phyloP scores from a whole-genome alignment of 2,888 invertebrate genomes.

The Epirrhoe alternata region DNA sequence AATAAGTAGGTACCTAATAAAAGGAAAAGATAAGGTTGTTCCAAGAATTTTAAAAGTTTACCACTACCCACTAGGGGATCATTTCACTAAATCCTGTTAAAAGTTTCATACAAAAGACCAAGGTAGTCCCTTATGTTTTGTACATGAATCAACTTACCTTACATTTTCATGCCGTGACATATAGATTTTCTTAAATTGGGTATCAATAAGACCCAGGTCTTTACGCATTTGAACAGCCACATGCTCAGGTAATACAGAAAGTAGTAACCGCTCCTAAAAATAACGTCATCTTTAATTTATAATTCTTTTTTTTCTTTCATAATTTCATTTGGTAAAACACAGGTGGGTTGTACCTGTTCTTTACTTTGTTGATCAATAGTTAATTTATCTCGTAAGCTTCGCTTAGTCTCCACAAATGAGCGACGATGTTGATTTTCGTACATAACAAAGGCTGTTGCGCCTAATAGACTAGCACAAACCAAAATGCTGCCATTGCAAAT shows the following conservation, averaged over 20 bases:
- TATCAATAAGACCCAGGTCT: conserved; percentile 95
- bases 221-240: conserved; percentile 98
- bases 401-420: conserved; percentile 95
- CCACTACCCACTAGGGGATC: not conserved
- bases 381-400: conserved; percentile 95
- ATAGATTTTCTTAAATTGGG: conserved; percentile 98
- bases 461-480: conserved; percentile 90
- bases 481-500: conserved; percentile 89
- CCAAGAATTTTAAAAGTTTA: not conserved
- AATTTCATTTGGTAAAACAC: not conserved
- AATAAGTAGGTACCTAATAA: not conserved
- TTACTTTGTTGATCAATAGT: conserved; percentile 97
- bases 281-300: not conserved
- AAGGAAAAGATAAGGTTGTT: not conserved
- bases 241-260: conserved; percentile 97
- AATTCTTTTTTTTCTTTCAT: not conserved
- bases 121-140: not conserved
- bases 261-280: conserved; percentile 93
- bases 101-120: too few relatives aligned
- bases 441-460: conserved; percentile 84
- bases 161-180: conserved; percentile 99
- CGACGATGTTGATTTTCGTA: conserved; percentile 95
- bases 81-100: not conserved
- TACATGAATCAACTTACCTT: conserved; percentile 86
- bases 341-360: conserved; percentile 88